Percentiles rank a stretch among this genome's conserved stretches.
Conservation (phyloP, 2,113 vertebrate species). For the Chamaetylas fuelleborni region DNA sequence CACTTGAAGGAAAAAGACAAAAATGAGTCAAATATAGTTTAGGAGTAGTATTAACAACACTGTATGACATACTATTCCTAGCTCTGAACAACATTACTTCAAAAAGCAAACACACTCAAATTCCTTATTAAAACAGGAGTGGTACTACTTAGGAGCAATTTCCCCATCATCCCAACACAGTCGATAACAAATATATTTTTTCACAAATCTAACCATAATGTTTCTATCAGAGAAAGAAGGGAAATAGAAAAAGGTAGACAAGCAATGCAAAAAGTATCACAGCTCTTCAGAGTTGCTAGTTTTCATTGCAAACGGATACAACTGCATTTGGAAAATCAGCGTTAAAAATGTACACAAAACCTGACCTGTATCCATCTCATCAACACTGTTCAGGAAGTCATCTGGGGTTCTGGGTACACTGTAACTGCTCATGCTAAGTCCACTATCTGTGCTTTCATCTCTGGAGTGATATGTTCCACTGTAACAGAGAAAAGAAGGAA, state of each 20-base stretch:
- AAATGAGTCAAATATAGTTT: neutral
- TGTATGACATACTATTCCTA: neutral
- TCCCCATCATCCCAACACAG: neutral
- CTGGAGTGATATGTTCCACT: constrained; percentile 98
- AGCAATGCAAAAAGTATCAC: neutral
- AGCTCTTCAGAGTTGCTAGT: neutral
- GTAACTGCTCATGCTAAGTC: constrained; percentile 98
- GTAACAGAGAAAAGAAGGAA: neutral
- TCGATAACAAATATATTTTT: neutral
- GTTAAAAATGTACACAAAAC: neutral
- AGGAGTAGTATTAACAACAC: neutral
- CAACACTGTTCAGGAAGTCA: constrained; percentile 98
- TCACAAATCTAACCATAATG: neutral
- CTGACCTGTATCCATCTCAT: constrained; percentile 98
- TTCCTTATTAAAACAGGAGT: neutral
- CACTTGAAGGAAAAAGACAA: neutral
- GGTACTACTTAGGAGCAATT: neutral
- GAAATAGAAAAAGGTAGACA: neutral
- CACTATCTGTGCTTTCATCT: constrained; percentile 97
- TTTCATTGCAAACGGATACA: neutral
- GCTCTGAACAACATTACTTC: neutral
- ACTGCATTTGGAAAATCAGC: neutral
- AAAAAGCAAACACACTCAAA: neutral
- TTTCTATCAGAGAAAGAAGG: neutral
- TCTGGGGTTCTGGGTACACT: constrained; percentile 97